These are phyloP conservation scores for Isotomurus palustris DNA, from an alignment of 2,888 invertebrate genomes.

Conservation along the genomic window DNA sequence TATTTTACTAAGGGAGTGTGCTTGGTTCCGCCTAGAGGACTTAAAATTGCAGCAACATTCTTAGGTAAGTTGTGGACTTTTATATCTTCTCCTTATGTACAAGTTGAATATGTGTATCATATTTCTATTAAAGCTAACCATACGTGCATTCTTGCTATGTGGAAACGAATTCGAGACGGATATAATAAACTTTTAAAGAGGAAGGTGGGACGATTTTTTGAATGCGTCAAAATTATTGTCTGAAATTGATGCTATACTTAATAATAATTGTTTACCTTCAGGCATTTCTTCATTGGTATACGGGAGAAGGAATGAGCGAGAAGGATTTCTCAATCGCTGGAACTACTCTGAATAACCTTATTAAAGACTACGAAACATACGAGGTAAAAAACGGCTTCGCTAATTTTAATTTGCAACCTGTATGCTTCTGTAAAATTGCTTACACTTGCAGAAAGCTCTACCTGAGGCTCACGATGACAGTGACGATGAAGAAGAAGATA, in stretches of 20 bases:
- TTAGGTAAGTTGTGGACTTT: constrained; percentile 12
- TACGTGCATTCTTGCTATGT: constrained; percentile 12
- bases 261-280: background rate
- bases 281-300: constrained; percentile 31
- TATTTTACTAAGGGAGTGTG: constrained; percentile 19
- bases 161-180: constrained; percentile 10
- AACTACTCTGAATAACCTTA: constrained; percentile 2
- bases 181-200: constrained; percentile 15
- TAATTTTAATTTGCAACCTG: background rate
- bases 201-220: background rate
- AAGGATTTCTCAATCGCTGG: constrained; percentile 26
- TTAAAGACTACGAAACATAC: constrained; percentile 12
- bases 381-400: background rate
- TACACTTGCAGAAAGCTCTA: background rate
- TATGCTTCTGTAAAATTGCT: background rate
- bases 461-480: background rate
- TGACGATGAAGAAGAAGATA: background rate
- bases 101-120: background rate
- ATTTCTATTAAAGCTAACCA: constrained; percentile 12
- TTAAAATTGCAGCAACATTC: constrained; percentile 24
- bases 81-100: background rate
- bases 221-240: background rate
- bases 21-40: constrained; percentile 22
- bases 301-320: constrained; percentile 20
- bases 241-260: background rate